These are phyloP conservation scores for Microcebus lehilahytsara DNA, from an alignment of 2,113 vertebrate species.

Conservation along the genomic window DNA sequence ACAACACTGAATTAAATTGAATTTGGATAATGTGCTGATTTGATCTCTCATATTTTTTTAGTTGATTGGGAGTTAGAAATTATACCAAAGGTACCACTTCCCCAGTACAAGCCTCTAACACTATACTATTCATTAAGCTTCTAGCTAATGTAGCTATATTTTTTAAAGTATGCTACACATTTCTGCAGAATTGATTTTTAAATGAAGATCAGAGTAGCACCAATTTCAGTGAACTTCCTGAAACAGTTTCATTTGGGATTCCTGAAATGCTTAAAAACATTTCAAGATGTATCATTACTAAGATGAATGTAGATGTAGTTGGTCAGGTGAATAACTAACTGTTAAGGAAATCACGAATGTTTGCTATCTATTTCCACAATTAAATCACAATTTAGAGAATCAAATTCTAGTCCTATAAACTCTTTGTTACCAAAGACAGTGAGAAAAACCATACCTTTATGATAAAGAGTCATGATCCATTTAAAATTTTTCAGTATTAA, in stretches of 20 bases:
- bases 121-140: neutral
- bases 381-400: slow-evolving; percentile 23
- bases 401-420: neutral
- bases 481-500: slow-evolving; percentile 17
- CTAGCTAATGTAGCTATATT: neutral
- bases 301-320: neutral
- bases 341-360: neutral
- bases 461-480: neutral
- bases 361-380: neutral
- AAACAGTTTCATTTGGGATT: neutral
- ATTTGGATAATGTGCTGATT: neutral
- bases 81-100: neutral
- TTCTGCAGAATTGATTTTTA: neutral
- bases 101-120: neutral
- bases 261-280: neutral
- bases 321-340: neutral
- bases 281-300: neutral
- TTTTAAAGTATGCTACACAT: neutral
- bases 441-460: neutral
- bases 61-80: neutral
- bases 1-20: neutral
- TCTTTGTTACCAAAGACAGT: neutral
- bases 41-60: neutral
- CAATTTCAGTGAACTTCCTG: neutral
- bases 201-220: neutral